Evolutionary conservation across 2,888 invertebrate genomes (phyloP).

Genomic region (Coremacera marginata): DNA sequence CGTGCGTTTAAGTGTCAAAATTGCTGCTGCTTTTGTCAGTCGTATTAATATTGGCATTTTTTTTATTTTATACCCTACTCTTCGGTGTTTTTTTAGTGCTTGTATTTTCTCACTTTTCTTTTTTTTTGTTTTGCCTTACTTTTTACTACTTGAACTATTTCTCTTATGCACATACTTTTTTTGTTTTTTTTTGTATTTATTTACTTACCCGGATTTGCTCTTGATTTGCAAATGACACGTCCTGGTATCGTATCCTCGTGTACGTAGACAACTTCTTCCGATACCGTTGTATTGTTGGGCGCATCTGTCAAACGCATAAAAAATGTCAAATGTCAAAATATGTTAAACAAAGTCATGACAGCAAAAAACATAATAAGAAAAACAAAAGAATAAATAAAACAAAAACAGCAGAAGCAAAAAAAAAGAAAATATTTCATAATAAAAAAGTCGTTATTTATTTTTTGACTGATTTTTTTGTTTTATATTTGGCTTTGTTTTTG

Average conservation of each 20-base stretch:
- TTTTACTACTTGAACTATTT: not conserved
- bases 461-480: slow-evolving; percentile 23
- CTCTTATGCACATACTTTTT: not conserved
- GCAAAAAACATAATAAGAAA: no score
- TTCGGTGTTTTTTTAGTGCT: not conserved
- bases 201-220: slow-evolving; percentile 70
- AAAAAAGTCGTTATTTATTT: slow-evolving; percentile 19
- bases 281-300: slow-evolving; percentile 87
- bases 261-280: slow-evolving; percentile 69
- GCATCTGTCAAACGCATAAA: slow-evolving; percentile 72
- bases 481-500: slow-evolving; percentile 30
- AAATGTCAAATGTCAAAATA: slow-evolving; percentile 41
- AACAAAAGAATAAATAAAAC: no score
- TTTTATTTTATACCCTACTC: not conserved
- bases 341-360: not conserved
- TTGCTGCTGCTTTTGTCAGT: no score
- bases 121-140: no score
- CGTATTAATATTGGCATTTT: not conserved
- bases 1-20: no score
- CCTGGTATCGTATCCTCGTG: slow-evolving; percentile 71
- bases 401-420: slow-evolving; percentile 40
- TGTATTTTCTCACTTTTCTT: not conserved
- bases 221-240: slow-evolving; percentile 71
- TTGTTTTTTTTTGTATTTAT: not conserved
- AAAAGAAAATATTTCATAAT: slow-evolving; percentile 40